Percentiles rank a stretch among this genome's conserved stretches.
phyloP scores from a whole-genome alignment of 1,140 invertebrate species.

The Vanessa atalanta region DNA sequence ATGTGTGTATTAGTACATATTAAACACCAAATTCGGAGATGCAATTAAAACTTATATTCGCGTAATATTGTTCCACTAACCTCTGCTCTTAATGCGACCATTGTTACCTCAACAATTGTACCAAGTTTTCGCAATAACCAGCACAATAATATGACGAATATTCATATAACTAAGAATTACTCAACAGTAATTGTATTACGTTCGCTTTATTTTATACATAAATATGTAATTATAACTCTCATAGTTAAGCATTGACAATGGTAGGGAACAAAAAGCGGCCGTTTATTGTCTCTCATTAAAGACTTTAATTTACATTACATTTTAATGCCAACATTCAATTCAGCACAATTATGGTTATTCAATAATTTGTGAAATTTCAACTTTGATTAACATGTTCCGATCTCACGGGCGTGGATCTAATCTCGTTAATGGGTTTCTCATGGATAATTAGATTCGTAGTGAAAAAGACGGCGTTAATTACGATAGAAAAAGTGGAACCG shows the following conservation, averaged over 20 bases:
- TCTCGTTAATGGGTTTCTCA: conserved; percentile 63
- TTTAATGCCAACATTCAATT: conserved; percentile 57
- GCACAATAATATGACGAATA: conserved; percentile 53
- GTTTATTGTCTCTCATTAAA: conserved; percentile 66
- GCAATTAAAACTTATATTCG: conserved; percentile 54
- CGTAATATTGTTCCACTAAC: conserved; percentile 59
- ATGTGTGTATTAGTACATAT: conserved; percentile 9
- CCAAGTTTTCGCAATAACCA: conserved; percentile 63
- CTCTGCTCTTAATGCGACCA: conserved; percentile 63
- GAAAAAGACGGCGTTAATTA: conserved; percentile 62
- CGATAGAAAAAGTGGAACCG: conserved; percentile 48
- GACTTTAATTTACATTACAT: conserved; percentile 57
- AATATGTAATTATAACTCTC: conserved; percentile 70
- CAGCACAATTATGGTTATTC: conserved; percentile 62
- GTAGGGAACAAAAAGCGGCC: conserved; percentile 62
- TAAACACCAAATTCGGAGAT: conserved; percentile 37
- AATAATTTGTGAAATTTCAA: conserved; percentile 68
- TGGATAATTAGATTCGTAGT: conserved; percentile 62
- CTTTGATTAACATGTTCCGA: conserved; percentile 52
- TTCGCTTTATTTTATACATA: conserved; percentile 67
- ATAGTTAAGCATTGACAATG: conserved; percentile 71
- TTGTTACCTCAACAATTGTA: conserved; percentile 61
- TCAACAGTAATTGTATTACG: conserved; percentile 73
- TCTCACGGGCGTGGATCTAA: conserved; percentile 56
- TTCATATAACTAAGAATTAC: conserved; percentile 64